A percentile compares a stretch with the other conserved stretches of the same genome.
These are phyloP conservation scores for Sciurus vulgaris DNA, from an alignment of 2,797 vertebrate genomes.

Conservation along the genomic window DNA sequence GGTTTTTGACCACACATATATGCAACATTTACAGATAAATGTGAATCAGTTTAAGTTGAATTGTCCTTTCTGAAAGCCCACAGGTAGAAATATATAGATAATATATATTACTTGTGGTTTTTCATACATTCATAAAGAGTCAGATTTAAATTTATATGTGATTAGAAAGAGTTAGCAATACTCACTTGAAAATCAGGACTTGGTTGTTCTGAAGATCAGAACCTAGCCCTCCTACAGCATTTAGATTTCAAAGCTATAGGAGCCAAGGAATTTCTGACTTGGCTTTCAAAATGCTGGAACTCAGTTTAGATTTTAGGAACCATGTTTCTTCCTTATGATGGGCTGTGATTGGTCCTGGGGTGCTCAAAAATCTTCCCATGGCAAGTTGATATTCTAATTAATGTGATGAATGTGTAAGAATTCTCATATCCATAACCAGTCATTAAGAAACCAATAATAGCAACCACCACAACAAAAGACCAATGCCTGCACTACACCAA, in stretches of 20 bases:
- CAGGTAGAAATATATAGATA: neutral
- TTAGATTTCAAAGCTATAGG: neutral
- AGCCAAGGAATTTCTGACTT: neutral
- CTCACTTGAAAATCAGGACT: neutral
- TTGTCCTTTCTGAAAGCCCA: neutral
- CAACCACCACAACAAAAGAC: neutral
- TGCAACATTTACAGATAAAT: neutral
- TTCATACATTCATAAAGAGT: neutral
- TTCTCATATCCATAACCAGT: neutral
- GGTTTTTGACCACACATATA: neutral
- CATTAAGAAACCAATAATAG: conserved; percentile 28
- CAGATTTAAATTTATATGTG: neutral
- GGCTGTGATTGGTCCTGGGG: neutral
- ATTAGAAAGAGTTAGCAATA: neutral
- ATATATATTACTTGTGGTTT: neutral
- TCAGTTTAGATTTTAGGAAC: neutral
- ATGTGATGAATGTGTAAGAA: neutral
- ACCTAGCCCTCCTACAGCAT: neutral
- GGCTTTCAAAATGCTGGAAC: neutral
- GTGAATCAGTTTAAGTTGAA: neutral
- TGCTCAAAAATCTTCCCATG: neutral
- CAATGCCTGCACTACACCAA: neutral
- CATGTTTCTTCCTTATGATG: neutral
- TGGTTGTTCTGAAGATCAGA: neutral
- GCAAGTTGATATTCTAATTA: neutral